Evolutionary conservation across 1,140 invertebrate species (phyloP), one percentile per base, ranked within the genome.

Genomic region (Diorhabda elongata): DNA sequence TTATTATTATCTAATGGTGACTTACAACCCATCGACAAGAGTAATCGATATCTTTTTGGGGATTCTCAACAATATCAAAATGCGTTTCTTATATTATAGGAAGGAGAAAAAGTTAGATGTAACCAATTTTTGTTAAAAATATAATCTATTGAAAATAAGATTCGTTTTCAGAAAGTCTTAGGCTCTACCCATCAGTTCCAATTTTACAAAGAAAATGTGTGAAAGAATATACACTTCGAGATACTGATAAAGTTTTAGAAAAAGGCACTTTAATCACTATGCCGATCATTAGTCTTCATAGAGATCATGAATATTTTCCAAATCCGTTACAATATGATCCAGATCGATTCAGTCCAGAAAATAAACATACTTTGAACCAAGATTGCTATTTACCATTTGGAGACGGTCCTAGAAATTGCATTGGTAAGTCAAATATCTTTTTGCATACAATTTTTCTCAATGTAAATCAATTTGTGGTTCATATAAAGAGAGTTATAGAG

Each of bases 241-340:
- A 86, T 42, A 86, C 83, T 0, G 80, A 86, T n/a, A 75, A 90
- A 8, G 78, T 79, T 1, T 82, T 90, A 58, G 83, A 87, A 62
- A 83, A 87, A 78, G 90, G 86, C 2, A 89, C 83, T 0, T 71
- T 83, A 2, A 77, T 92, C 2, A 77, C 86, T 7, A 84, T 93
- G 42, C 84, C 88, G 0, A 80, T 86, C 2, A 81, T 86, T 45
- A 85, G 84, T 2, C 79, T 93, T 44, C 91, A 93, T 68, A 82
- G 84, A 8, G 85, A 89, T 81, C 81, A 83, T 2, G 74, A 84
- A 3, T 80, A 83, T 71, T 90, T 83, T 81, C 81, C 84, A 1
- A 76, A 90, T 65, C 88, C 89, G 3, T 78, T 86, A 4, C 79
- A 78, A 71, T 91, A 90, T 73, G 81, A 86, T 74, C 89, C 89